Evolutionary conservation across 2,113 vertebrate genomes (phyloP).

Genomic region (Phrynosoma blainvillii): DNA sequence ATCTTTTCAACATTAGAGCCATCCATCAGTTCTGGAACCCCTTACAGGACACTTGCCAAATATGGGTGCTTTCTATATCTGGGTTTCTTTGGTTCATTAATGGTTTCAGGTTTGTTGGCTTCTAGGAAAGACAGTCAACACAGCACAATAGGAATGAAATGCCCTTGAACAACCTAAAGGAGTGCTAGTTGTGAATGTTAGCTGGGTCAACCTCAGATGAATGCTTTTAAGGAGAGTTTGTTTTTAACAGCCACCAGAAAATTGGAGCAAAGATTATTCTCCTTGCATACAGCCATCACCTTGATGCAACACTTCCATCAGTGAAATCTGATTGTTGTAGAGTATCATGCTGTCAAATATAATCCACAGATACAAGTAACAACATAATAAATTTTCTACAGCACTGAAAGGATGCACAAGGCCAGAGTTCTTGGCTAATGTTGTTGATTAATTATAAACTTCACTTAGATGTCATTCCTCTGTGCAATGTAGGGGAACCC

Average conservation of each 20-base stretch:
- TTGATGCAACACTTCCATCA: constrained; percentile 11
- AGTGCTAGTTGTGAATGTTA: background rate
- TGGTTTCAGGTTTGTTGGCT: background rate
- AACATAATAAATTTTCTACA: constrained; percentile 11
- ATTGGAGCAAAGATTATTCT: background rate
- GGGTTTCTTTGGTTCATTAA: background rate
- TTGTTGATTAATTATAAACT: constrained; percentile 6
- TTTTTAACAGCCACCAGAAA: constrained; percentile 1
- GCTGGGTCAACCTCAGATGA: background rate
- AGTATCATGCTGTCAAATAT: constrained; percentile 10
- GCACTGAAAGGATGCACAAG: background rate
- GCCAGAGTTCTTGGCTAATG: background rate
- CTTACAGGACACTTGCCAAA: background rate
- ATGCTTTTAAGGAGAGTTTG: background rate
- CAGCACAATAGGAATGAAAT: background rate
- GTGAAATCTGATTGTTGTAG: constrained; percentile 18
- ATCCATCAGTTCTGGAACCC: background rate
- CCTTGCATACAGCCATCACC: background rate
- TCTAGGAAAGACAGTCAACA: background rate
- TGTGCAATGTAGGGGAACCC: background rate
- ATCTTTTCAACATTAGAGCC: background rate
- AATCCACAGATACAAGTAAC: constrained; percentile 13
- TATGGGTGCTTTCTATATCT: background rate
- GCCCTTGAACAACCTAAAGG: constrained; percentile 13
- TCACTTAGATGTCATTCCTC: background rate